Evolutionary conservation across 2,888 invertebrate species (phyloP).

Genomic region (Crematogaster levior): DNA sequence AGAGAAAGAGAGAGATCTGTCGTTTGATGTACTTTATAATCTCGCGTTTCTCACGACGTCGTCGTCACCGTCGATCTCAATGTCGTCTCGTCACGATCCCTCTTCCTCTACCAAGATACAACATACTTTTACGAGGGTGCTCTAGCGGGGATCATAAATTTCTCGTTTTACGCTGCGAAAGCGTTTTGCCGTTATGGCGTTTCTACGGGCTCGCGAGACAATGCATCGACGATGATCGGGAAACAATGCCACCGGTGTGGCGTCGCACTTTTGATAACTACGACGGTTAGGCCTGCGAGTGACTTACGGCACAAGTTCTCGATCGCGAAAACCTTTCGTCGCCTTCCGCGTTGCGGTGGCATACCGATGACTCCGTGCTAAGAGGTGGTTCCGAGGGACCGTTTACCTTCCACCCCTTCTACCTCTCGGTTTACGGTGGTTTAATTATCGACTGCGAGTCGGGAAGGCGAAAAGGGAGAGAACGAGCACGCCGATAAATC

Average conservation of each 20-base stretch:
- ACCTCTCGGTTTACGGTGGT: conserved; percentile 78
- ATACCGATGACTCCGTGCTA: conserved; percentile 62
- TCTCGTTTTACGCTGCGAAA: conserved; percentile 28
- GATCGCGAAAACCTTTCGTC: conserved; percentile 68
- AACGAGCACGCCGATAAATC: conserved; percentile 78
- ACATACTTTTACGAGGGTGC: conserved; percentile 31
- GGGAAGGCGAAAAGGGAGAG: conserved; percentile 60
- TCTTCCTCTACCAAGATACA: not conserved
- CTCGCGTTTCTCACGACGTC: conserved; percentile 12
- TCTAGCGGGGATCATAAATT: conserved; percentile 15
- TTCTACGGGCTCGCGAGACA: conserved; percentile 27
- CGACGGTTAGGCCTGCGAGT: conserved; percentile 61
- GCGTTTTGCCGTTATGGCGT: conserved; percentile 9
- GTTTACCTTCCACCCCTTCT: conserved; percentile 58
- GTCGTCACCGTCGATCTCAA: not conserved
- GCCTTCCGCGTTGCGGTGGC: conserved; percentile 51
- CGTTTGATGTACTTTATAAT: conserved; percentile 20
- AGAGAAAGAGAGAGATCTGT: conserved; percentile 14
- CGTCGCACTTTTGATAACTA: conserved; percentile 58
- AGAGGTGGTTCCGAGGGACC: conserved; percentile 46
- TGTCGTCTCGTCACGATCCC: not conserved
- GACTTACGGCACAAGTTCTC: conserved; percentile 82
- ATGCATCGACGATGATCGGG: conserved; percentile 31
- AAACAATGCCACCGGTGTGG: conserved; percentile 56
- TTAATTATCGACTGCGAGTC: conserved; percentile 84